Base-by-base conservation (phyloP, 1,140 invertebrate species). In the Pseudomyrmex flavicornis region DNA sequence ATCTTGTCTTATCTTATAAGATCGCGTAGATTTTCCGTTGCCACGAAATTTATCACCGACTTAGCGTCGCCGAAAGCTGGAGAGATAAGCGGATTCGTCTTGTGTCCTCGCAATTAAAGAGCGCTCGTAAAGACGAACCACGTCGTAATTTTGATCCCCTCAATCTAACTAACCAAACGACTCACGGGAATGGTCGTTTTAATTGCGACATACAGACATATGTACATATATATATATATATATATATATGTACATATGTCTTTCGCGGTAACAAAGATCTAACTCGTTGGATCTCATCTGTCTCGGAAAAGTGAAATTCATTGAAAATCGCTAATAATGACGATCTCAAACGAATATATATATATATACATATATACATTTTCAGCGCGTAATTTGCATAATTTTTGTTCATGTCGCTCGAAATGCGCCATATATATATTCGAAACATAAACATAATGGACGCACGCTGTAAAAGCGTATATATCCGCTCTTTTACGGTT, bases 71-170 rank as follows among this genome's bases (percentile, higher is more conserved):
- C 17, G n/a, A 50, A 13, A 61, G 12, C 10, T 8, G 15, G 12
- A 59, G 12, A 59, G 12, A 61, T 72, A 61, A 46, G 56, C 20
- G 68, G 52, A 72, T 70, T 70, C 10, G 68, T 70, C 54, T 72
- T 48, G 72, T 59, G 54, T 82, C n/a, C 68, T 44, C 35, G 35
- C 59, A 52, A 79, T 86, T 86, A 86, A 75, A 85, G 77, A 50
- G 56, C 61, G 52, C 58, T 87, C 77, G 72, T 76, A 87, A 87
- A 83, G n/a, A 9, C 20, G 9, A 58, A 12, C 44, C 46, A 26
- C 15, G 48, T 73, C 73, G 80, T 86, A 86, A 86, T 74, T 87
- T 15, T 17, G 12, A 54, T 13, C 61, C 44, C 58, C 48, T 68
- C 68, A 52, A 59, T 58, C 62, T 58, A 56, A 17, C 61, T 63